phyloP scores from a whole-genome alignment of 2,797 vertebrate genomes.

The Salmo trutta region DNA sequence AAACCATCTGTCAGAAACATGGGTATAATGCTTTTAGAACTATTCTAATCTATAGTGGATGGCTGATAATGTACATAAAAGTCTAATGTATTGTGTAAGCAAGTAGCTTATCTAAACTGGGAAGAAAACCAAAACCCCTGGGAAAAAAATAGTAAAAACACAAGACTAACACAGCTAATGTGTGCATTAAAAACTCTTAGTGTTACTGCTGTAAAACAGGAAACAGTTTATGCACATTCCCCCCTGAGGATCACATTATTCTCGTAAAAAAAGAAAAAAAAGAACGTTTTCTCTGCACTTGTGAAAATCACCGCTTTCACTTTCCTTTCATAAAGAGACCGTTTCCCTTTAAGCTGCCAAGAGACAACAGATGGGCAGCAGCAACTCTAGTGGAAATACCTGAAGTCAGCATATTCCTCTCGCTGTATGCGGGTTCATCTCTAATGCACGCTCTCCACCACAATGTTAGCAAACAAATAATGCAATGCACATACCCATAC shows the following conservation, averaged over 20 bases:
- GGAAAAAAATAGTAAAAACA: slow-evolving; percentile 42
- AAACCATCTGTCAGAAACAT: slow-evolving; percentile 31
- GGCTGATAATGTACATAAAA: not conserved
- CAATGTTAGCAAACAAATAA: slow-evolving; percentile 77
- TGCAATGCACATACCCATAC: slow-evolving; percentile 81
- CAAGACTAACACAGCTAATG: slow-evolving; percentile 38
- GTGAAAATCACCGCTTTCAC: slow-evolving; percentile 43
- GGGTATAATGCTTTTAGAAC: not conserved
- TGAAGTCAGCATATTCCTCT: slow-evolving; percentile 80
- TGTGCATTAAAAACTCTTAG: slow-evolving; percentile 42
- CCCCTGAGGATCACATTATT: slow-evolving; percentile 59
- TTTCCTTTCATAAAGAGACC: slow-evolving; percentile 70
- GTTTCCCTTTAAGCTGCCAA: slow-evolving; percentile 75
- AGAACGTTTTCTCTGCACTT: slow-evolving; percentile 62
- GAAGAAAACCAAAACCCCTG: slow-evolving; percentile 41
- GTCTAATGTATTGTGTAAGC: slow-evolving; percentile 49
- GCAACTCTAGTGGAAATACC: slow-evolving; percentile 76
- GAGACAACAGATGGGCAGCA: slow-evolving; percentile 71
- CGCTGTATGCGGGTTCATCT: slow-evolving; percentile 67
- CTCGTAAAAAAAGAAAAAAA: slow-evolving; percentile 36
- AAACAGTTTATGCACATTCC: slow-evolving; percentile 66
- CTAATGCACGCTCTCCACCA: slow-evolving; percentile 64
- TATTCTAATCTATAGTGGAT: not conserved
- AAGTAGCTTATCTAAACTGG: slow-evolving; percentile 20
- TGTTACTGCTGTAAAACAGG: slow-evolving; percentile 62